Percentiles rank a stretch among this genome's conserved stretches.
Evolutionary conservation across 2,888 invertebrate genomes (phyloP).

Genomic region (Cyaniris semiargus): DNA sequence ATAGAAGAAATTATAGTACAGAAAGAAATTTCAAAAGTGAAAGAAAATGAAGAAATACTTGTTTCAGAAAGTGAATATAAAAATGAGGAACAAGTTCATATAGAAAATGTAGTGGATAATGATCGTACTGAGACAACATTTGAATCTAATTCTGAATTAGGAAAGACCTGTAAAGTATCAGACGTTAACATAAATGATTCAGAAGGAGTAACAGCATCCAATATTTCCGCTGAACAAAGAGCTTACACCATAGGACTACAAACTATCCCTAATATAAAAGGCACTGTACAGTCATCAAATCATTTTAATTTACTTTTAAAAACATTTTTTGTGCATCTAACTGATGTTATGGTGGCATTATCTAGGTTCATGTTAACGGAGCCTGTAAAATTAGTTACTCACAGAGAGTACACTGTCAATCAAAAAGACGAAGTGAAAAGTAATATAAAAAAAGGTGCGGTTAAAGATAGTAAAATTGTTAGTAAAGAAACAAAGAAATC

Average conservation of each 20-base stretch:
- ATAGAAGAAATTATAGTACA: background rate
- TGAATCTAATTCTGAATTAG: slow-evolving; percentile 18
- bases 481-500: background rate
- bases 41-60: background rate
- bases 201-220: slow-evolving; percentile 42
- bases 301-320: slow-evolving; percentile 64
- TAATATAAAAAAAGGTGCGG: slow-evolving; percentile 24
- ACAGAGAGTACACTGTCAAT: background rate
- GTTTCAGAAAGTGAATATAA: slow-evolving; percentile 6
- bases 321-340: slow-evolving; percentile 72
- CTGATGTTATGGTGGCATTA: slow-evolving; percentile 72
- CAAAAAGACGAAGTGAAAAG: slow-evolving; percentile 34
- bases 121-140: slow-evolving; percentile 17
- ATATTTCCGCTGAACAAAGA: slow-evolving; percentile 54
- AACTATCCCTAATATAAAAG: slow-evolving; percentile 66
- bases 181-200: slow-evolving; percentile 15
- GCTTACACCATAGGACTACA: slow-evolving; percentile 62
- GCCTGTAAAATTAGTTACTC: slow-evolving; percentile 42
- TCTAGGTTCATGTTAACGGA: slow-evolving; percentile 63
- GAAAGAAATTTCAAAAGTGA: background rate
- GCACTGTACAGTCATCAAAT: slow-evolving; percentile 56
- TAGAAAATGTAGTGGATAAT: slow-evolving; percentile 8
- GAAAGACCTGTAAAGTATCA: slow-evolving; percentile 29
- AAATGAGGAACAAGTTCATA: slow-evolving; percentile 42
- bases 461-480: background rate